Evolutionary conservation across 2,888 invertebrate species (phyloP).

Genomic region (Plemyria rubiginata): DNA sequence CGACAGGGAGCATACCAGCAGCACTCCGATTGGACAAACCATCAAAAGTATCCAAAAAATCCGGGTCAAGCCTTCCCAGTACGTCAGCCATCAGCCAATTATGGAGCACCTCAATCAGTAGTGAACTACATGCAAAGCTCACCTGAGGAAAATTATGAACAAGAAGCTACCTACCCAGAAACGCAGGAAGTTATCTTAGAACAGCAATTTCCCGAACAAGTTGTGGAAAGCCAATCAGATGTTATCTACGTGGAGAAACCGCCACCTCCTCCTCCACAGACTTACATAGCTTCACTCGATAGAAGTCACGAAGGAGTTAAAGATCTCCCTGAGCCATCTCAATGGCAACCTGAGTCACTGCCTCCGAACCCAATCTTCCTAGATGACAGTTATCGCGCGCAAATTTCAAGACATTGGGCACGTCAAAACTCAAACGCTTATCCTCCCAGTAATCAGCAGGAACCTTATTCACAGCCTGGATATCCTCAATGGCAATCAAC

Average conservation of each 20-base stretch:
- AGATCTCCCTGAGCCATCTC: background rate
- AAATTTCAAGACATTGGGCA: conserved; percentile 13
- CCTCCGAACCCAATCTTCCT: background rate
- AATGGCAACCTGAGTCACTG: background rate
- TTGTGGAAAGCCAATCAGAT: conserved; percentile 8
- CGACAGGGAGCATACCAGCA: conserved; percentile 17
- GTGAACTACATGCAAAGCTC: background rate
- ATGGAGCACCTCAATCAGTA: background rate
- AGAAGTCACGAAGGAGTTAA: conserved; percentile 4
- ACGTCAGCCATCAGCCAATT: conserved; percentile 5
- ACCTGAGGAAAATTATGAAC: conserved; percentile 5
- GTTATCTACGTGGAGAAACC: background rate
- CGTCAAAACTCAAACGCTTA: conserved; percentile 6
- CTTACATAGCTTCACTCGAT: conserved; percentile 7
- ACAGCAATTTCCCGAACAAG: conserved; percentile 4
- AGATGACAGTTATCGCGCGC: conserved; percentile 2
- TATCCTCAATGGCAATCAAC: conserved; percentile 8
- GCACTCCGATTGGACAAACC: background rate
- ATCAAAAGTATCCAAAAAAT: conserved; percentile 10
- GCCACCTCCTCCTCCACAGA: background rate
- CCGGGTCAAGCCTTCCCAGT: background rate
- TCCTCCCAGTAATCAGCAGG: background rate
- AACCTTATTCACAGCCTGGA: background rate
- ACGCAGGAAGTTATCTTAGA: background rate
- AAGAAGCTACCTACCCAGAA: background rate